Percentiles rank a stretch among this genome's conserved stretches.
phyloP scores from a whole-genome alignment of 1,140 invertebrate genomes.

The Manduca sexta region DNA sequence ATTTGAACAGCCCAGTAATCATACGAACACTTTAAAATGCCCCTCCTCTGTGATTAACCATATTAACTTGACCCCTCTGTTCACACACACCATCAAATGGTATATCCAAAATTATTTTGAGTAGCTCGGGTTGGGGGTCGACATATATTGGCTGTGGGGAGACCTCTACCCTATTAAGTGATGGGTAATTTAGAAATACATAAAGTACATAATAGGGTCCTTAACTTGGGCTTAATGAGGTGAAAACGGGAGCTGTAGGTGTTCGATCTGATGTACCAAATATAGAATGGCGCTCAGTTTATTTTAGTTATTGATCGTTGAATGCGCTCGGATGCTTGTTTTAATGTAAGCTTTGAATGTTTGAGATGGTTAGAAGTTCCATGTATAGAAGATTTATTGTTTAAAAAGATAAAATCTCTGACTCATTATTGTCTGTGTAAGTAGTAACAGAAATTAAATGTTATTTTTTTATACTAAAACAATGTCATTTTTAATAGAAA shows the following conservation, averaged over 20 bases:
- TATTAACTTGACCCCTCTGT: conserved; percentile 27
- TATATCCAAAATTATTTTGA: no score
- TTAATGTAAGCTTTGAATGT: no score
- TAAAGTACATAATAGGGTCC: conserved; percentile 71
- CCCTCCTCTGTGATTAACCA: conserved; percentile 38
- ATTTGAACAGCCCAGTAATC: conserved; percentile 65
- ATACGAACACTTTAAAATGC: conserved; percentile 59
- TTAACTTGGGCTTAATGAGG: conserved; percentile 64
- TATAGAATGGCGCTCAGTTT: conserved; percentile 10
- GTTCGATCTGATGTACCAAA: conserved; percentile 22
- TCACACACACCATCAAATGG: no score
- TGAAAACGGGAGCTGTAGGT: conserved; percentile 45
- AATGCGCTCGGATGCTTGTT: no score
- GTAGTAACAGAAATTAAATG: no score
- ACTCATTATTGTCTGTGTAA: no score
- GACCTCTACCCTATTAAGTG: conserved; percentile 47
- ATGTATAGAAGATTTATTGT: no score
- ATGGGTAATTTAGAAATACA: conserved; percentile 62
- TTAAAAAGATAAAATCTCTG: no score
- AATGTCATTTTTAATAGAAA: no score
- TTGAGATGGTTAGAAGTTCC: no score
- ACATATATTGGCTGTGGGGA: conserved; percentile 33
- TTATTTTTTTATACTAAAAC: no score
- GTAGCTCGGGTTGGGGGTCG: conserved; percentile 21
- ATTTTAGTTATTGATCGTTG: neutral